Evolutionary conservation across 2,113 vertebrate species (phyloP).

Genomic region (Ginglymostoma cirratum): DNA sequence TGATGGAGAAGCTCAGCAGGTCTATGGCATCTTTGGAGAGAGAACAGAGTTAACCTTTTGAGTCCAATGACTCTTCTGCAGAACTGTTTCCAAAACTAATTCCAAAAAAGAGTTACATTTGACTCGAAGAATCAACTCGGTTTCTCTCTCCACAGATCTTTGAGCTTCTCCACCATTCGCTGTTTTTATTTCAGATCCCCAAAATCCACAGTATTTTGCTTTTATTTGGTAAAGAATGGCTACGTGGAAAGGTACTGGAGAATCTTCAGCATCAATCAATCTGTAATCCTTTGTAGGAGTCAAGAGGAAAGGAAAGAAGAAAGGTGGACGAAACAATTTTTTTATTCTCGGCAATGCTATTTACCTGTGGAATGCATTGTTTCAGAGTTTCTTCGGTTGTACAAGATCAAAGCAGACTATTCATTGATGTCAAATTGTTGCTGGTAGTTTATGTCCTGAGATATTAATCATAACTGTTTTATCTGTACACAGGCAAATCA

Average conservation of each 20-base stretch:
- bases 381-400: not conserved
- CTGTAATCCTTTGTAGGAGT: not conserved
- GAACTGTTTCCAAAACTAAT: too few species aligned
- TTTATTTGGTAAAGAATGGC: not conserved
- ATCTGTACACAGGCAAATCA: constrained; percentile 54
- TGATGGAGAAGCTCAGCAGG: too few species aligned
- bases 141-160: too few species aligned
- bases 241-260: not conserved
- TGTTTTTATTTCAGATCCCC: too few species aligned
- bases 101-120: too few species aligned
- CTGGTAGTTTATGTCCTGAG: not conserved
- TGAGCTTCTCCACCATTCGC: too few species aligned
- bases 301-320: not conserved
- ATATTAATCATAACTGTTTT: not conserved
- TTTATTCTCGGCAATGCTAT: not conserved
- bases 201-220: too few species aligned
- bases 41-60: too few species aligned
- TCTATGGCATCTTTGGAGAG: too few species aligned
- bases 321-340: not conserved
- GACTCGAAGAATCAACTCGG: too few species aligned
- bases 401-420: not conserved
- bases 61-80: too few species aligned
- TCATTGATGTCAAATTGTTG: not conserved
- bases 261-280: not conserved
- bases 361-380: not conserved